Conservation (phyloP, 2,888 invertebrate genomes). For the Parapristionchus giblindavisi region DNA sequence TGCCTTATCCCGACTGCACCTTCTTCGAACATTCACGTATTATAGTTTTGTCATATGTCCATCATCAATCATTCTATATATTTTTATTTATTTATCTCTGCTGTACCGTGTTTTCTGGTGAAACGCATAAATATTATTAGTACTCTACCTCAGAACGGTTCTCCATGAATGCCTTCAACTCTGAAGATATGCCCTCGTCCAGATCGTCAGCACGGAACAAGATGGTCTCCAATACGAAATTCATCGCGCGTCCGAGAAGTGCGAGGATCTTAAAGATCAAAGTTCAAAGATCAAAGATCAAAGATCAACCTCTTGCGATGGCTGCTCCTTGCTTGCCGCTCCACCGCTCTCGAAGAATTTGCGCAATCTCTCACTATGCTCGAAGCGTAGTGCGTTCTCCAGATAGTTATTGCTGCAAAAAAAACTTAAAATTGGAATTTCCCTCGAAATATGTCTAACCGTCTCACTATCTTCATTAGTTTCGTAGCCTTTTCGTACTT, state of each 20-base stretch:
- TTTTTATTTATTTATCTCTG: too few relatives aligned
- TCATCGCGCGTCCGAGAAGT: background rate
- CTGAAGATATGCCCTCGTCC: background rate
- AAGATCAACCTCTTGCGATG: background rate
- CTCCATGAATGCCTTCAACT: constrained; percentile 1
- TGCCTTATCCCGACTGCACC: too few relatives aligned
- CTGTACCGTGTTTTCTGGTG: too few relatives aligned
- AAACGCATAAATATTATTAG: too few relatives aligned
- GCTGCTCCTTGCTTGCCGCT: background rate
- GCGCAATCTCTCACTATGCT: background rate
- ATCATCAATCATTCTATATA: too few relatives aligned
- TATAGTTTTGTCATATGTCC: too few relatives aligned
- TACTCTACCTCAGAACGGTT: constrained; percentile 11
- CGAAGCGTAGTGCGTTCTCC: constrained; percentile 24
- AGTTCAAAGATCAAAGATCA: background rate
- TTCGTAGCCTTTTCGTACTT: constrained; percentile 3
- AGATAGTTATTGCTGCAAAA: constrained; percentile 19
- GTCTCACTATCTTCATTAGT: constrained; percentile 18
- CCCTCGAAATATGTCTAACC: background rate
- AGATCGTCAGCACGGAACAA: constrained; percentile 9
- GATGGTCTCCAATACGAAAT: constrained; percentile 11
- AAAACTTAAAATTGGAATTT: too few relatives aligned
- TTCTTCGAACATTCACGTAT: too few relatives aligned
- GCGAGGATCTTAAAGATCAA: background rate
- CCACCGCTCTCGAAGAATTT: constrained; percentile 14